These are phyloP conservation scores for Ametastegia equiseti DNA, from an alignment of 2,888 invertebrate species.

Conservation along the genomic window DNA sequence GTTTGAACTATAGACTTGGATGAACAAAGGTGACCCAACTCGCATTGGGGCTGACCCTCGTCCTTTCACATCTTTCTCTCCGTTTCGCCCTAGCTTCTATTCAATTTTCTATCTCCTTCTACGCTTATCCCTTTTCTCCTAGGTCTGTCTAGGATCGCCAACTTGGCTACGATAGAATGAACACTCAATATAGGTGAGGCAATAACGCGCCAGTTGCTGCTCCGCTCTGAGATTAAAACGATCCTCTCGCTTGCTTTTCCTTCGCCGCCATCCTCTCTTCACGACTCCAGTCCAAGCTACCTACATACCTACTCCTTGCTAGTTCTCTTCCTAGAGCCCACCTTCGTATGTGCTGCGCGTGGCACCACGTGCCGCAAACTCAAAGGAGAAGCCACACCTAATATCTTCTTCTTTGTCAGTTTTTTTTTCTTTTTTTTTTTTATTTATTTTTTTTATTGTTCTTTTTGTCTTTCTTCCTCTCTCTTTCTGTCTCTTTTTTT, in stretches of 20 bases:
- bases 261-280: conserved; percentile 23
- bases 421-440: conserved; percentile 42
- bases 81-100: not conserved
- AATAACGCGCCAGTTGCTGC: conserved; percentile 50
- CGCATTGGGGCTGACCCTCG: conserved; percentile 5
- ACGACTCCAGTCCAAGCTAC: not conserved
- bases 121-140: conserved; percentile 8
- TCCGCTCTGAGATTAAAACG: conserved; percentile 49
- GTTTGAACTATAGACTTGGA: conserved; percentile 42
- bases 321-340: conserved; percentile 26
- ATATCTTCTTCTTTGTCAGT: conserved; percentile 47
- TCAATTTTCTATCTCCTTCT: not conserved
- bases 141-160: conserved; percentile 27
- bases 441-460: conserved; percentile 45
- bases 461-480: conserved; percentile 43
- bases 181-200: conserved; percentile 49
- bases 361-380: conserved; percentile 45
- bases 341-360: conserved; percentile 48
- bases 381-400: conserved; percentile 53
- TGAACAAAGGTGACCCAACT: conserved; percentile 38
- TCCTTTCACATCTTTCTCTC: not conserved
- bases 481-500: conserved; percentile 49
- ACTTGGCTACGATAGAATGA: conserved; percentile 44
- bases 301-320: conserved; percentile 2
- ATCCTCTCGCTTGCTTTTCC: conserved; percentile 42